Base-by-base conservation (phyloP, 92 coral and sea anemone genomes). In the Porites rus region DNA sequence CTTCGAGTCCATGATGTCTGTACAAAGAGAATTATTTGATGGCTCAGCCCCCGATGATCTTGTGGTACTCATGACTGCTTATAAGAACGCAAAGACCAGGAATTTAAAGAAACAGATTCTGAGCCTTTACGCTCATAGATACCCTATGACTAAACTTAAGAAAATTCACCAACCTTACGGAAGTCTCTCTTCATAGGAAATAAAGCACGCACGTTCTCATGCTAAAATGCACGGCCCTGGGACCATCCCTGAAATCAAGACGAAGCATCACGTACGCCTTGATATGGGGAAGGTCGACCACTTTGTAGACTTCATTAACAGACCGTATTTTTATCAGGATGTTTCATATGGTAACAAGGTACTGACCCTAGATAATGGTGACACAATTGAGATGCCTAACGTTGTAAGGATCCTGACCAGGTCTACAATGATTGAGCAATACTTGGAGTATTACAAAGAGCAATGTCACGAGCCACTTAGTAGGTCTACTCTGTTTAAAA, bases 201-300 rank as follows among this genome's bases (percentile, higher is more conserved):
- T 84, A 70, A 84, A 84, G 76, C 86, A 89, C 71, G 92, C 92
- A 53, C 80, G 89, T 62, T 77, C 88, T 61, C 92, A 89, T 62
- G 92, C 92, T 12, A 89, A 77, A 11, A 72, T 77, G 5, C 10
- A 63, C 53, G 89, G 85, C 38, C 80, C 89, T 69, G 89, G 92
- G 50, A 77, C 84, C 7, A 58, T 59, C 66, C 85, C 84, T 72
- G 71, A 76, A 89, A 78, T 66, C 18, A 62, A 58, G 68, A 31
- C 77, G 43, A 79, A 80, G 78, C 85, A 59, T 50, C 80, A 85
- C 79, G 84, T 79, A 70, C 71, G 85, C 10, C 65, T 86, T 56
- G 85, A 68, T 51, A 79, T 69, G 90, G 58, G 79, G 16, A 78
- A 74, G 72, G 86, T 79, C 50, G 90, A 86, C 31, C 85, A 86